Conservation (phyloP, 1,140 invertebrate genomes). For the Micrasema minimum region DNA sequence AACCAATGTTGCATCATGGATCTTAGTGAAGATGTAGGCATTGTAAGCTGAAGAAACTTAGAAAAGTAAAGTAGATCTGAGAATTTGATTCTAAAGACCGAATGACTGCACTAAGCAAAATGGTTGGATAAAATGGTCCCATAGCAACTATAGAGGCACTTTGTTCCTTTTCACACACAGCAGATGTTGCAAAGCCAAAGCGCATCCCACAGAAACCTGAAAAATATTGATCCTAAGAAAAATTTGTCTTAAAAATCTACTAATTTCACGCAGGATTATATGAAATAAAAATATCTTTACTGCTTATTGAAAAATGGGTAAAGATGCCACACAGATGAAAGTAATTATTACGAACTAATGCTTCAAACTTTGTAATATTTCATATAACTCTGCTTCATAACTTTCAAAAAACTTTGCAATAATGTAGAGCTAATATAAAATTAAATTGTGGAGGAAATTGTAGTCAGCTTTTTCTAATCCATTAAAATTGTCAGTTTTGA, state of each 20-base stretch:
- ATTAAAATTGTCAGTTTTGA: too few relatives aligned
- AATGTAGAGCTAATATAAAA: too few relatives aligned
- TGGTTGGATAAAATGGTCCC: conserved; percentile 73
- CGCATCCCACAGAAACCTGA: conserved; percentile 75
- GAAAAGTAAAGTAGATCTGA: too few relatives aligned
- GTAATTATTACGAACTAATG: not conserved
- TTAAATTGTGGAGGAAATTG: too few relatives aligned
- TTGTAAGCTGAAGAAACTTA: too few relatives aligned
- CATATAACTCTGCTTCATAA: not conserved
- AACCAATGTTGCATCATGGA: too few relatives aligned
- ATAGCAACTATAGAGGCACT: conserved; percentile 73
- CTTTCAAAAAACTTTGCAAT: not conserved
- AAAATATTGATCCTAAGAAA: too few relatives aligned
- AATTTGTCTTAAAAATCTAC: not conserved
- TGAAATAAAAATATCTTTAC: not conserved
- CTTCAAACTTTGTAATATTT: not conserved
- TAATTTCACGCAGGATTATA: not conserved
- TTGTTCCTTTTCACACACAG: conserved; percentile 70
- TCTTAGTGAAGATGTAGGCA: too few relatives aligned
- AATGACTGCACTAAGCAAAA: conserved; percentile 66
- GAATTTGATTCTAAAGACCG: conserved; percentile 57
- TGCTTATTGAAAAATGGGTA: not conserved
- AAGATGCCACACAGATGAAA: not conserved
- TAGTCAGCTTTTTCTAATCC: too few relatives aligned
- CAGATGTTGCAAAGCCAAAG: conserved; percentile 71